Evolutionary conservation across 2,797 vertebrate species (phyloP), one percentile per base, ranked within the genome.

Genomic region (Falco rusticolus): DNA sequence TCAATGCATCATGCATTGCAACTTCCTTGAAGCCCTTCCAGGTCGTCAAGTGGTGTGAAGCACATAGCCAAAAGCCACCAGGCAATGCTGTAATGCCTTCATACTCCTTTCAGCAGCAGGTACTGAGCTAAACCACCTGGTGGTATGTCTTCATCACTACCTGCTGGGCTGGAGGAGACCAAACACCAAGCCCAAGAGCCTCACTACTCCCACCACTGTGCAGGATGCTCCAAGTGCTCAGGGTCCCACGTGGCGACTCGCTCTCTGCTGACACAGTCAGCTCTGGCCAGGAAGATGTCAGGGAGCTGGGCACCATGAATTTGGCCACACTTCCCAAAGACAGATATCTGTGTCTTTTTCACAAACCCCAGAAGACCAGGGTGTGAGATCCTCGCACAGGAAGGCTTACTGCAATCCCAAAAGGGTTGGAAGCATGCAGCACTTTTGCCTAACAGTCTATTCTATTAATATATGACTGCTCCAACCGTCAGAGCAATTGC

Each of bases 171-270:
- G 25, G 90, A 37, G 3, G 43, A 91, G 16, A 56, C 29, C 47
- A 31, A 87, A 64, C 5, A 2, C 0, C 0, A 84, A 93, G 50
- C 22, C 56, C 0, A 2, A 88, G 60, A 53, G 31, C 72, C 20
- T 43, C 45, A 24, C 0, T 0, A 45, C 41, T 57, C 72, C 47
- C 59, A 88, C 3, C 10, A 11, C 37, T 1, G 9, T 11, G 25
- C 50, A 37, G 41, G 74, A 53, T 3, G 8, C n/a, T 50, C 13
- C 29, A 65, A 65, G 53, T 0, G 7, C 22, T 34, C 11, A 0
- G 17, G 24, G 50, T 37, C 53, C 45, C 18, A 1, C 0, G 2
- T 1, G 7, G 24, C 12, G 5, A 37, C 51, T 64, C 5, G 2
- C 22, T 13, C 28, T 66, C 61, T 50, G n/a, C 37, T 78, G 69